Conservation (phyloP, 2,797 vertebrate species). For the Zenarchopterus dispar region DNA sequence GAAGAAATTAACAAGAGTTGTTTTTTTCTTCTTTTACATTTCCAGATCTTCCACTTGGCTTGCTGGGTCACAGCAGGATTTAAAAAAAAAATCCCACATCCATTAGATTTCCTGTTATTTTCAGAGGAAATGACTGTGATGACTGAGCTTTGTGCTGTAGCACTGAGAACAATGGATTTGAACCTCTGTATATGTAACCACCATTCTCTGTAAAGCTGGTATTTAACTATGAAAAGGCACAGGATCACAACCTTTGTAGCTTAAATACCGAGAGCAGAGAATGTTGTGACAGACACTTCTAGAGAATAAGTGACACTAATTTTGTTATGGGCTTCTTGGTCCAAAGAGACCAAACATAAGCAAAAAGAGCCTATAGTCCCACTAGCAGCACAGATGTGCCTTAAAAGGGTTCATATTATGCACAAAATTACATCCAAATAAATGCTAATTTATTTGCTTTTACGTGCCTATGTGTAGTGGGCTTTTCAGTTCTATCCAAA, state of each 20-base stretch:
- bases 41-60: slow-evolving; percentile 37
- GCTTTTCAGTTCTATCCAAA: too few species aligned
- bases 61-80: slow-evolving; percentile 49
- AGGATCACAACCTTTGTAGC: slow-evolving; percentile 13
- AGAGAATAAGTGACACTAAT: neutral
- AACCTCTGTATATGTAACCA: slow-evolving; percentile 10
- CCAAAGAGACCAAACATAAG: neutral
- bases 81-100: slow-evolving; percentile 37
- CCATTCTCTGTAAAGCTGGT: slow-evolving; percentile 13
- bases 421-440: too few species aligned
- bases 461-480: too few species aligned
- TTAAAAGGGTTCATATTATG: too few species aligned
- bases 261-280: slow-evolving; percentile 5
- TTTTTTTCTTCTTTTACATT: slow-evolving; percentile 15
- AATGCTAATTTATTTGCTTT: too few species aligned
- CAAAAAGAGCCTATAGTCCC: too few species aligned
- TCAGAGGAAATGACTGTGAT: slow-evolving; percentile 51
- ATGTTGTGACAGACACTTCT: neutral
- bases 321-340: neutral
- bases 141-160: slow-evolving; percentile 4
- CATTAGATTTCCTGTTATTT: slow-evolving; percentile 66
- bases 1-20: slow-evolving; percentile 28
- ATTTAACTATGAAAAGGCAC: slow-evolving; percentile 17
- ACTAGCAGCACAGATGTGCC: too few species aligned
- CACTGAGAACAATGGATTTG: slow-evolving; percentile 43